A percentile compares a stretch with the other conserved stretches of the same genome.
Evolutionary conservation across 2,113 vertebrate species (phyloP).

Genomic region (Solea senegalensis): DNA sequence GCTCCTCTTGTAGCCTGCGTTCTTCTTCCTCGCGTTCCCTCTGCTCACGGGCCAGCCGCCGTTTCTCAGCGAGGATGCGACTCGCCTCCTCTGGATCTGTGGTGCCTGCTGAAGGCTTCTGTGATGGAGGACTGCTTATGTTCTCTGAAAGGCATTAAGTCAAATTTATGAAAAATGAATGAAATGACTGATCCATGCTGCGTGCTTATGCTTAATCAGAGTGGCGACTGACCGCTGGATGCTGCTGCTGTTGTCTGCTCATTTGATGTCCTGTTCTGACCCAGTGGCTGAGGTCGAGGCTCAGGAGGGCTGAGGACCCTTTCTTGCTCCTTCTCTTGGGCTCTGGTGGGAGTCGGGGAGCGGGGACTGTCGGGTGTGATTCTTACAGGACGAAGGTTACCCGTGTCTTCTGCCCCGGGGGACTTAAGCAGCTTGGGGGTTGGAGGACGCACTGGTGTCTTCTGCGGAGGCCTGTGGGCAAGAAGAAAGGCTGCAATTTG

Average conservation of each 20-base stretch:
- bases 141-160: slow-evolving; percentile 39
- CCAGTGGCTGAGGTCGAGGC: slow-evolving; percentile 65
- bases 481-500: not conserved
- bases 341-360: slow-evolving; percentile 9
- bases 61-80: slow-evolving; percentile 90
- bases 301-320: slow-evolving; percentile 61
- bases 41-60: slow-evolving; percentile 92
- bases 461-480: slow-evolving; percentile 77
- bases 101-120: slow-evolving; percentile 88
- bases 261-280: slow-evolving; percentile 61
- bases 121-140: slow-evolving; percentile 57
- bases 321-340: slow-evolving; percentile 38
- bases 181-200: not conserved
- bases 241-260: slow-evolving; percentile 29
- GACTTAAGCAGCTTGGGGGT: slow-evolving; percentile 85
- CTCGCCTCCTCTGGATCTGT: slow-evolving; percentile 94
- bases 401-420: slow-evolving; percentile 80
- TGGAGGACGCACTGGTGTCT: slow-evolving; percentile 81
- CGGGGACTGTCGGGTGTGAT: slow-evolving; percentile 74
- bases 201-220: not conserved
- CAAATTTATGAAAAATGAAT: not conserved
- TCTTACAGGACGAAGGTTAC: slow-evolving; percentile 89
- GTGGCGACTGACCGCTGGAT: slow-evolving; percentile 30
- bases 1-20: slow-evolving; percentile 85
- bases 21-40: slow-evolving; percentile 91